Evolutionary conservation across 2,797 vertebrate genomes (phyloP).

Genomic region (Cottoperca gobio): DNA sequence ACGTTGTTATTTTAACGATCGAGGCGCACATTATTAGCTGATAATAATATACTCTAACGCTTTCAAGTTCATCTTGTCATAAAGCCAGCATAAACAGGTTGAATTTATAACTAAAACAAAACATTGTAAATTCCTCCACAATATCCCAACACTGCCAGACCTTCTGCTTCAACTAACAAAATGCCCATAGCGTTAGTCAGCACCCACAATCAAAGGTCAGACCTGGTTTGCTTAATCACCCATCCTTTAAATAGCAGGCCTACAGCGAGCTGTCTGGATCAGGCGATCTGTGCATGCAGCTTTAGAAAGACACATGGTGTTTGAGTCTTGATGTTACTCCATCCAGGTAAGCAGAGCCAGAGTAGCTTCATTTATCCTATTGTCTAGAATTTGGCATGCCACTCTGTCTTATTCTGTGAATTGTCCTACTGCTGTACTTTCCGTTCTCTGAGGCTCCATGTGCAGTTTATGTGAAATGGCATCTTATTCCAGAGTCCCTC

Average conservation of each 20-base stretch:
- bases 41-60: neutral
- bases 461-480: neutral
- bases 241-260: conserved; percentile 80
- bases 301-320: conserved; percentile 50
- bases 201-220: conserved; percentile 79
- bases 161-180: conserved; percentile 67
- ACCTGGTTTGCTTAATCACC: conserved; percentile 79
- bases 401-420: neutral
- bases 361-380: conserved; percentile 9
- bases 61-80: conserved; percentile 28
- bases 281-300: conserved; percentile 61
- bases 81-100: conserved; percentile 26
- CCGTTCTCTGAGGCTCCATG: neutral
- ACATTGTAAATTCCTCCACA: conserved; percentile 42
- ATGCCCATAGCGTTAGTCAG: conserved; percentile 77
- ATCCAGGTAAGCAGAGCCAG: conserved; percentile 38
- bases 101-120: conserved; percentile 63
- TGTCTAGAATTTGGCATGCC: conserved; percentile 11
- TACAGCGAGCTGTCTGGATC: conserved; percentile 61
- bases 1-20: conserved; percentile 29
- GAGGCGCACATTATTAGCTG: conserved; percentile 22
- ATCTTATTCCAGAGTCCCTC: conserved; percentile 2
- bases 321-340: conserved; percentile 45
- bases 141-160: conserved; percentile 51
- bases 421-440: neutral